phyloP scores from a whole-genome alignment of 2,888 invertebrate species.

The Drosophila birchii region DNA sequence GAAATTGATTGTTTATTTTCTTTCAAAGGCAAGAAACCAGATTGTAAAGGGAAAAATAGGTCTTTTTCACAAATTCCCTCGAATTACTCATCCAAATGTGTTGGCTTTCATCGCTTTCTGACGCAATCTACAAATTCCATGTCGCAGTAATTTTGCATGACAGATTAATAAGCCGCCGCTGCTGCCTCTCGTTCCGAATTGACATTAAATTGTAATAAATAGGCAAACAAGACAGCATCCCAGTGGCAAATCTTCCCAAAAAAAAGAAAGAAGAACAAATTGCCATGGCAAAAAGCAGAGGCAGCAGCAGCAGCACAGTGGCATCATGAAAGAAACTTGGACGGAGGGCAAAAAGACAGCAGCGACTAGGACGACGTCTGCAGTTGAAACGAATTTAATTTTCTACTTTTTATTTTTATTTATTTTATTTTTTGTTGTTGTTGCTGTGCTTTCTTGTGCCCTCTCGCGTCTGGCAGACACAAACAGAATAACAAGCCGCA shows the following conservation, averaged over 20 bases:
- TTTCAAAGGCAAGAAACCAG: neutral
- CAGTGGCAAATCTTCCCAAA: slow-evolving; percentile 38
- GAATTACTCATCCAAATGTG: slow-evolving; percentile 31
- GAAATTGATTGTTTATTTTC: slow-evolving; percentile 3
- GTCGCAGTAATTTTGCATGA: slow-evolving; percentile 48
- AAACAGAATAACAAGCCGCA: slow-evolving; percentile 67
- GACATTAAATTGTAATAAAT: slow-evolving; percentile 68
- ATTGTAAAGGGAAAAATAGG: neutral
- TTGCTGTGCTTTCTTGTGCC: slow-evolving; percentile 9
- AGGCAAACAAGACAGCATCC: slow-evolving; percentile 50
- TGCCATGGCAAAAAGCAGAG: slow-evolving; percentile 46
- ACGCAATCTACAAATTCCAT: slow-evolving; percentile 42
- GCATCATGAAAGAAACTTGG: slow-evolving; percentile 28
- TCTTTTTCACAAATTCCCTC: neutral
- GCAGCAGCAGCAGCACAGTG: slow-evolving; percentile 22
- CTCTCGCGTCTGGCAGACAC: slow-evolving; percentile 67
- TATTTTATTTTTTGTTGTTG: slow-evolving; percentile 1
- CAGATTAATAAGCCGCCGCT: slow-evolving; percentile 58
- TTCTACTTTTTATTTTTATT: slow-evolving; percentile 68
- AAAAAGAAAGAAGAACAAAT: slow-evolving; percentile 37
- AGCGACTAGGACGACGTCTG: slow-evolving; percentile 53
- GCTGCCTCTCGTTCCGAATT: slow-evolving; percentile 37
- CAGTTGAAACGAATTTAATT: slow-evolving; percentile 77
- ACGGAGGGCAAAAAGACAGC: slow-evolving; percentile 46
- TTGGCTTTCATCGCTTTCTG: slow-evolving; percentile 22